Conservation (phyloP, 2,888 invertebrate species). For the Amphipyra berbera region DNA sequence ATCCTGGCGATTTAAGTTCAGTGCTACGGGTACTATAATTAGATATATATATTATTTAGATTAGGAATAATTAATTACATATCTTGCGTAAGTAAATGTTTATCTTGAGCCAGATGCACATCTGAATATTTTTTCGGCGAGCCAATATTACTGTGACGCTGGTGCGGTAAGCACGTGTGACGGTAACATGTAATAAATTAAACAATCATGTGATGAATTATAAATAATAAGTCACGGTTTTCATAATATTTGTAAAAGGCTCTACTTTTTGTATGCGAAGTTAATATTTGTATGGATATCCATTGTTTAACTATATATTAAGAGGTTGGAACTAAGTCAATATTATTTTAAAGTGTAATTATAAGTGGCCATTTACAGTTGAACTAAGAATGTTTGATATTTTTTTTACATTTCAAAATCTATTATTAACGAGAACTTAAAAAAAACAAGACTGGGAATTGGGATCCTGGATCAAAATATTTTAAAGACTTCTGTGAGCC, state of each 20-base stretch:
- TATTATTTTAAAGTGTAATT: no score
- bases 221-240: constrained; percentile 49
- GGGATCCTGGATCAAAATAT: constrained; percentile 18
- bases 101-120: constrained; percentile 54
- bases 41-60: constrained; percentile 46
- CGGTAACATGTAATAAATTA: constrained; percentile 41
- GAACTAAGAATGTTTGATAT: not conserved
- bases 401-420: not conserved
- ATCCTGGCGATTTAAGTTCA: constrained; percentile 22
- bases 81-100: constrained; percentile 49
- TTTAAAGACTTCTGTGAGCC: not conserved
- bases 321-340: no score
- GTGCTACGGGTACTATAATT: constrained; percentile 21
- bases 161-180: constrained; percentile 41
- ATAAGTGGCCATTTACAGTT: not conserved
- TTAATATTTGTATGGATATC: constrained; percentile 18
- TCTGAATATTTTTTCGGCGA: constrained; percentile 42
- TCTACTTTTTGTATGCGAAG: constrained; percentile 24
- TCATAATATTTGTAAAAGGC: constrained; percentile 34
- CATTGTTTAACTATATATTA: constrained; percentile 3
- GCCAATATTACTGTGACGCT: constrained; percentile 48
- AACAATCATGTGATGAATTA: constrained; percentile 60
- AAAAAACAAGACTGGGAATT: no score
- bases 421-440: no score
- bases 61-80: constrained; percentile 47